These are phyloP conservation scores for Pelusios castaneus DNA, from an alignment of 2,113 vertebrate species.

Conservation along the genomic window DNA sequence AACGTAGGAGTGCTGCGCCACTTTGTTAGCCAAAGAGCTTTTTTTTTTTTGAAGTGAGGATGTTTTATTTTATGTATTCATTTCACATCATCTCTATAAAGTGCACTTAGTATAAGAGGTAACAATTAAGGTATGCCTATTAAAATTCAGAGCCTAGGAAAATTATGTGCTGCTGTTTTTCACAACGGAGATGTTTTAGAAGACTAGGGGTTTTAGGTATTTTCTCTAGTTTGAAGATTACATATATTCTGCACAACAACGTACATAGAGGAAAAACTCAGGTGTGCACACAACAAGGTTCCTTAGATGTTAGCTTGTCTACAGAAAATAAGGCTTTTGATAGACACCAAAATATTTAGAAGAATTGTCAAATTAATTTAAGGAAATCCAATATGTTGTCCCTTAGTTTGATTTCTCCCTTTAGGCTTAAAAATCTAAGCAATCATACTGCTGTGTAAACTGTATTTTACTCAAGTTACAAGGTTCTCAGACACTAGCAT, in stretches of 20 bases:
- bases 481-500: background rate
- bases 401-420: background rate
- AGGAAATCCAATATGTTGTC: background rate
- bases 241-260: background rate
- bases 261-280: background rate
- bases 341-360: background rate
- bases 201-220: background rate
- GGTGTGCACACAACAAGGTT: background rate
- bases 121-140: accelerated
- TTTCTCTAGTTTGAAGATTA: background rate
- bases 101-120: background rate
- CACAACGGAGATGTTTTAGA: background rate
- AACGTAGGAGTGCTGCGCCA: background rate
- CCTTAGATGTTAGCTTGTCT: background rate
- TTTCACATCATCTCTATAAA: background rate
- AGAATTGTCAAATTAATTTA: background rate
- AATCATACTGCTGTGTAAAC: background rate
- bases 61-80: background rate
- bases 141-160: background rate
- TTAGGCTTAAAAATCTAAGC: background rate
- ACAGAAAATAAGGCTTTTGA: background rate
- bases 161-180: background rate
- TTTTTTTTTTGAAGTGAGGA: background rate
- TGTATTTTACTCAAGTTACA: background rate
- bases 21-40: background rate